Conservation (phyloP, 2,797 vertebrate species). For the Anguilla obscura region DNA sequence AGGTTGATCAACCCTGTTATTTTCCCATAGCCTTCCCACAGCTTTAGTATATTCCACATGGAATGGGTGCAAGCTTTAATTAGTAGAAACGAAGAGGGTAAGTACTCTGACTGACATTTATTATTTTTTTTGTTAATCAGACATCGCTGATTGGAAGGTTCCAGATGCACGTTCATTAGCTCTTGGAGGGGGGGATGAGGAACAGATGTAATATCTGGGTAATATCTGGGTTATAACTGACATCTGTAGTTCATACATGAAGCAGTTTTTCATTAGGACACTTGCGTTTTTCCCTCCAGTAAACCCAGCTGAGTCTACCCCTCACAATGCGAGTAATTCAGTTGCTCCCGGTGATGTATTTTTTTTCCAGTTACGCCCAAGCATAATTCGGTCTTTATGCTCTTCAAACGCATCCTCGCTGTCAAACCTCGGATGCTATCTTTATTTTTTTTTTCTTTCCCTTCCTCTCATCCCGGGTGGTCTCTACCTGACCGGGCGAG, state of each 20-base stretch:
- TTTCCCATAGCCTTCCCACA: background rate
- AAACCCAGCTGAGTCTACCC: background rate
- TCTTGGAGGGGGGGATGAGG: background rate
- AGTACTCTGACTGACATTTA: background rate
- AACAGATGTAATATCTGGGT: slow-evolving; percentile 20
- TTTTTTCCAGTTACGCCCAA: background rate
- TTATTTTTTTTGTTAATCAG: background rate
- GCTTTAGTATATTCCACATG: background rate
- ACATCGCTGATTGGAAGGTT: background rate
- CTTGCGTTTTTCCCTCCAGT: background rate
- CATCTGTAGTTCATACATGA: background rate
- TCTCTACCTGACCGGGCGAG: background rate
- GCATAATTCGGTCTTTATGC: slow-evolving; percentile 14
- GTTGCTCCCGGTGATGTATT: background rate
- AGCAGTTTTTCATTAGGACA: slow-evolving; percentile 1
- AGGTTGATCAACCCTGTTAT: background rate
- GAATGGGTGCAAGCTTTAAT: background rate
- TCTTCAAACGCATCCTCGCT: background rate
- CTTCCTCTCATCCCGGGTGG: background rate
- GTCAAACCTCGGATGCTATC: slow-evolving; percentile 2
- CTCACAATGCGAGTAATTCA: slow-evolving; percentile 7
- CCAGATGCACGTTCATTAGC: background rate
- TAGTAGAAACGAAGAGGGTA: background rate
- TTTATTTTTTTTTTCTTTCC: background rate
- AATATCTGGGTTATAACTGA: background rate